phyloP scores from a whole-genome alignment of 2,797 vertebrate species.

The Oreonectes daqikongensis region DNA sequence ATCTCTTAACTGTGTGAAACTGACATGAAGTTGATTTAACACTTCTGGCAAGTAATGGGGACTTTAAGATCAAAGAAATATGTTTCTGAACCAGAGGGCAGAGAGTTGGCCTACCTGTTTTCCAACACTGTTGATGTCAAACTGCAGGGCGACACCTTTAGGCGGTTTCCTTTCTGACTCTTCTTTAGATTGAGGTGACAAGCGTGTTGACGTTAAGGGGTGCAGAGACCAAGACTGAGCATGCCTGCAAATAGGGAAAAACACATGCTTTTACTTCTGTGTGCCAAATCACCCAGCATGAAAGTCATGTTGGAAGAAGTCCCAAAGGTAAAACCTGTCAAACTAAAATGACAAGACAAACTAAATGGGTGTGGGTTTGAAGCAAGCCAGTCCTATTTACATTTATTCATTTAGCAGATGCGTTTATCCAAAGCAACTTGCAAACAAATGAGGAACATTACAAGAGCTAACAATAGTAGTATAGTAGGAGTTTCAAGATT shows the following conservation, averaged over 20 bases:
- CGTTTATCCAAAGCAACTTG: not conserved
- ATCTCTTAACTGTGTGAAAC: not conserved
- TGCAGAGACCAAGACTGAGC: slow-evolving; percentile 83
- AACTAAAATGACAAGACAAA: not conserved
- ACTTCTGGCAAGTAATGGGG: not conserved
- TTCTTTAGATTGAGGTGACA: slow-evolving; percentile 75
- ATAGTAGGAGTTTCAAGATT: not conserved
- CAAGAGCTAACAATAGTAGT: not conserved
- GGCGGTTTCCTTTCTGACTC: slow-evolving; percentile 85
- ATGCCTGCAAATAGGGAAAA: slow-evolving; percentile 62
- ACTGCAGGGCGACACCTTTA: slow-evolving; percentile 93
- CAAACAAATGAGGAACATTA: not conserved
- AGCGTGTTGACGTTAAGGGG: slow-evolving; percentile 73
- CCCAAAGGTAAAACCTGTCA: not conserved
- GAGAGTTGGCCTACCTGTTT: slow-evolving; percentile 80
- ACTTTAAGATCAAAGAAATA: not conserved
- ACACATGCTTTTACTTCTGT: not conserved
- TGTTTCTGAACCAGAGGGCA: not conserved
- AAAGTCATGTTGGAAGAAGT: not conserved
- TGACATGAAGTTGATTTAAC: not conserved
- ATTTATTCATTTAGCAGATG: not conserved
- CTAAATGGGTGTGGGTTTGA: not conserved
- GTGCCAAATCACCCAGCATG: not conserved
- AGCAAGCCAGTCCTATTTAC: not conserved
- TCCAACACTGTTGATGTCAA: slow-evolving; percentile 97